Evolutionary conservation across 2,888 invertebrate genomes (phyloP).

Genomic region (Creontiades dilutus): DNA sequence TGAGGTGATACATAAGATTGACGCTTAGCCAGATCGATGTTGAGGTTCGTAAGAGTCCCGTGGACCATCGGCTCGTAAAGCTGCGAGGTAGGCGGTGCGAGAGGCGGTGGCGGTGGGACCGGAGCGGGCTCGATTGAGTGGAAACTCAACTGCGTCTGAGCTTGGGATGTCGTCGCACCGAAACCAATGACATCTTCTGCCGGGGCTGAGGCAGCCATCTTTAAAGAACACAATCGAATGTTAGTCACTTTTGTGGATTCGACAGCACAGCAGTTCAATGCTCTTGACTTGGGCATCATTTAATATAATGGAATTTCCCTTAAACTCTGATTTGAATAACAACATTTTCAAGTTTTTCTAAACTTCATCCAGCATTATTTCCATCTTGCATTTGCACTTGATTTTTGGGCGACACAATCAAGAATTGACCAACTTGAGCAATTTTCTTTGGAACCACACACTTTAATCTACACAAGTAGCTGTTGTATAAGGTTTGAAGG

Average conservation of each 20-base stretch:
- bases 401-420: no score
- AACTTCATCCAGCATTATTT: no score
- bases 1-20: neutral
- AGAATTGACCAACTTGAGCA: no score
- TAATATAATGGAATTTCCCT: no score
- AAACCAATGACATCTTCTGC: neutral
- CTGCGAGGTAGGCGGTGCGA: neutral
- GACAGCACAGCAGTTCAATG: no score
- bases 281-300: no score
- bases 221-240: slow-evolving; percentile 14
- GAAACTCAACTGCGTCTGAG: neutral
- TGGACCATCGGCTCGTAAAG: neutral
- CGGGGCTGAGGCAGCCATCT: slow-evolving; percentile 15
- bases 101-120: neutral
- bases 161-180: neutral
- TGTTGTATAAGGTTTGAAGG: no score
- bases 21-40: neutral
- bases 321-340: no score
- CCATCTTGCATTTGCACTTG: no score
- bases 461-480: no score
- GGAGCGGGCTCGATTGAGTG: neutral
- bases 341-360: no score
- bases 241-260: neutral
- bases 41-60: neutral
- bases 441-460: no score